Evolutionary conservation across 2,888 invertebrate genomes (phyloP), one percentile per base, ranked within the genome.

Genomic region (Drosophila monieri): DNA sequence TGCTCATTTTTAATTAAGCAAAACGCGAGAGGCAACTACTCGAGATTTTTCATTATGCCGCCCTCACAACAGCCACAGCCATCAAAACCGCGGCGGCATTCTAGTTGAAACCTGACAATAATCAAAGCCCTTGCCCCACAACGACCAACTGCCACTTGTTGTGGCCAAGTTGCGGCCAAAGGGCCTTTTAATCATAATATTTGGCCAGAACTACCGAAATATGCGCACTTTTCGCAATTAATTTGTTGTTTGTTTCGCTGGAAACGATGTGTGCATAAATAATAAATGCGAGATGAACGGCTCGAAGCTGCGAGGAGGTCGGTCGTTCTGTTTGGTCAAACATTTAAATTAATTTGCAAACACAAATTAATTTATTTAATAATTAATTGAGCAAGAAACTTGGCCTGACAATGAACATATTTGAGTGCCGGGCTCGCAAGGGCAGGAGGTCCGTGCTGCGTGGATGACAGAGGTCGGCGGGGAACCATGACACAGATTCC

Each of bases 271-370:
- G 58, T 57, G 55, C 72, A 78, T 80, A 73, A 83, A 83, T 80
- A 80, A 77, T 83, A 75, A 75, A 83, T 77, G 77, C 49, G 27
- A 15, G n/a, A n/a, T 30, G 18, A 30, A 44, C 35, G 52, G 53
- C 35, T 48, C 6, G n/a, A 9, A 57, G 44, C 47, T 47, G 43
- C 12, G 35, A 37, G 14, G 25, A 35, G 35, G 30, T 23, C n/a
- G 41, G n/a, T 8, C 14, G 9, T 35, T 59, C 41, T 49, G 41
- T 58, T 64, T 76, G 72, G 73, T 43, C 77, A 76, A 64, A 73
- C 83, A 85, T 86, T 87, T 84, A 86, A 86, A 86, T 86, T 87
- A 84, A 87, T 85, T 85, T 84, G 68, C 78, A 75, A 67, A 74
- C 77, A 73, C 71, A 84, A 85, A 87, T 85, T 81, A 85, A 87